Conservation (phyloP, 2,888 invertebrate genomes). For the Rhagium mordax region DNA sequence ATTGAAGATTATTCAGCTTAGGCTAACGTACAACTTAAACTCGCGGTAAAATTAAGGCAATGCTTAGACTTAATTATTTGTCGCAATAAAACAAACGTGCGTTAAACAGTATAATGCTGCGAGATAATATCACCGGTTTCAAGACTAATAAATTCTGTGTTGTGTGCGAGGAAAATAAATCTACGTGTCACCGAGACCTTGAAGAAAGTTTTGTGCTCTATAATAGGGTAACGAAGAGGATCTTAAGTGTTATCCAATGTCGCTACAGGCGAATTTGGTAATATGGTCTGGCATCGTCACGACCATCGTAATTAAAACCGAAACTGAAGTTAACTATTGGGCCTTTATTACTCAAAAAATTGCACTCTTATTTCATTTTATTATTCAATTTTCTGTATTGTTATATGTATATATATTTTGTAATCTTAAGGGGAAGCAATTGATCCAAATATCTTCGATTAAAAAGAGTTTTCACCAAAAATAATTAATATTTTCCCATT, state of each 20-base stretch:
- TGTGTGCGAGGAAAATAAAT: not conserved
- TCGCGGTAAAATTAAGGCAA: conserved; percentile 5
- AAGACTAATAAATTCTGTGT: not conserved
- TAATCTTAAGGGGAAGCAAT: too few species aligned
- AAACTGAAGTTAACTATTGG: too few species aligned
- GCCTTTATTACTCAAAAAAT: too few species aligned
- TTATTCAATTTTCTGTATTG: too few species aligned
- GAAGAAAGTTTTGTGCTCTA: not conserved
- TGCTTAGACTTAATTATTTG: conserved; percentile 16
- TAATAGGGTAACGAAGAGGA: not conserved
- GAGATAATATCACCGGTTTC: not conserved
- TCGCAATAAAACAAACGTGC: conserved; percentile 9
- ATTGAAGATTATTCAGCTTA: not conserved
- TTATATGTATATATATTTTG: too few species aligned
- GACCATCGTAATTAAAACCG: not conserved
- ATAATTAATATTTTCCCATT: too few species aligned
- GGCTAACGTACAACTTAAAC: not conserved
- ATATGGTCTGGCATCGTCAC: not conserved
- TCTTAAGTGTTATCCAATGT: not conserved
- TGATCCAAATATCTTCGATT: too few species aligned
- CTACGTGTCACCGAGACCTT: not conserved
- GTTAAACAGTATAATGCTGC: conserved; percentile 4
- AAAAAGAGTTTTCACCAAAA: too few species aligned
- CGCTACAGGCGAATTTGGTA: not conserved
- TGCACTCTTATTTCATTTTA: too few species aligned